Evolutionary conservation across 2,797 vertebrate genomes (phyloP), one percentile per base, ranked within the genome.

Genomic region (Hypotaenidia philippensis): DNA sequence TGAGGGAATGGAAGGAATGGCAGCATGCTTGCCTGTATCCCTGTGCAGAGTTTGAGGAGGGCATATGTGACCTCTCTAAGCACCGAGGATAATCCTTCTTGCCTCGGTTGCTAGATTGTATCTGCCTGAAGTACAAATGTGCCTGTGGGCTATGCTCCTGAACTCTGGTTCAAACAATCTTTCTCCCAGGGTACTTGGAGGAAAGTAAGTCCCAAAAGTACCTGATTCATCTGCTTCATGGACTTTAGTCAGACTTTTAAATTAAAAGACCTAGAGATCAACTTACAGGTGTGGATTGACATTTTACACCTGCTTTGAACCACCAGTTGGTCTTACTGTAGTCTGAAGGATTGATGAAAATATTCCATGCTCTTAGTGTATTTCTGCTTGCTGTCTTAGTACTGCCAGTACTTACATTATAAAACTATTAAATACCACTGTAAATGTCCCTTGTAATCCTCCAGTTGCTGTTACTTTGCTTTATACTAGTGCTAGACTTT

Each of bases 311-410:
- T 96, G 87, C 94, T 91, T 78, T 85, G 78, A 87, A 93, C 93
- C 79, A 95, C 57, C 36, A 84, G 83, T 70, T 97, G 92, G 96
- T 95, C 83, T 93, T 96, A 80, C 27, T 97, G 87, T 95, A 40
- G 83, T 93, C 55, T 68, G 66, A 97, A 96, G 60, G 85, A 77
- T 56, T 89, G 95, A 91, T 63, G 69, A 87, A 94, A 92, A 89
- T 92, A 53, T 47, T 50, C 68, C 25, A 26, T 69, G 74, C 65
- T 65, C 40, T 56, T 82, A 50, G 36, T 85, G 70, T 89, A 56
- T 64, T 87, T 94, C 92, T 89, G 57, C 80, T 96, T 96, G 53
- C 78, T 22, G 3, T 89, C 9, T 83, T 97, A 61, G 34, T 63
- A 70, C 77, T 95, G 78, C 75, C 83, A 81, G 49, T 89, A 69